phyloP scores from a whole-genome alignment of 2,113 vertebrate species.

The Salvator merianae region DNA sequence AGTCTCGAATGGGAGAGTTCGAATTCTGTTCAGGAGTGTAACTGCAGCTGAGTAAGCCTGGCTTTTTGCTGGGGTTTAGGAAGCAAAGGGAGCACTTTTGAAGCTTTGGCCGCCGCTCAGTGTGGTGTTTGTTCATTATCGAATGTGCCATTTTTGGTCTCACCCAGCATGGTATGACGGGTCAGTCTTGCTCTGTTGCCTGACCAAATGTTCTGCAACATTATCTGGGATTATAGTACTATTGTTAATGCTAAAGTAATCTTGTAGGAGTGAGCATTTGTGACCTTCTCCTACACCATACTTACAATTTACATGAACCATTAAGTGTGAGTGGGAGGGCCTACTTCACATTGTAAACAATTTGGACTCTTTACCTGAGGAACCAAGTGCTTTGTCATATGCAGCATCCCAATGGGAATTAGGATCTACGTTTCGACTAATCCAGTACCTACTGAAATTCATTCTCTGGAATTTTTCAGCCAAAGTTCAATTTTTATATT shows the following conservation, averaged over 20 bases:
- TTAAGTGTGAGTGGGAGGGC: neutral
- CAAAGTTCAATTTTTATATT: neutral
- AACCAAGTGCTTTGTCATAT: neutral
- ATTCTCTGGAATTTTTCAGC: neutral
- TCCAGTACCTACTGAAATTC: neutral
- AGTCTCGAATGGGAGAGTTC: no score
- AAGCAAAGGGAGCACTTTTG: no score
- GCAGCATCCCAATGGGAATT: neutral
- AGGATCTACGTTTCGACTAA: neutral
- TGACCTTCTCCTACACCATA: neutral
- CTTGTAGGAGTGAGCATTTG: neutral
- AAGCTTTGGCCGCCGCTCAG: no score
- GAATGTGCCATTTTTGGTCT: no score
- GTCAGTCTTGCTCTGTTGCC: no score
- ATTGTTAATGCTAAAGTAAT: neutral
- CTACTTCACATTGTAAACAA: neutral
- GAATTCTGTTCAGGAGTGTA: no score
- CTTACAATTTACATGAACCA: neutral
- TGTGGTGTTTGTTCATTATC: no score
- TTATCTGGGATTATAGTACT: no score
- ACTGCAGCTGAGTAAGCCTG: no score
- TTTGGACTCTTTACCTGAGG: neutral
- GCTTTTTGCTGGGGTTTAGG: no score
- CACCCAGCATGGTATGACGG: no score
- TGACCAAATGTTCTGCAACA: no score